Percentiles rank a stretch among this genome's conserved stretches.
These are phyloP conservation scores for Galagoides demidoff DNA, from an alignment of 2,797 vertebrate genomes.

Conservation along the genomic window DNA sequence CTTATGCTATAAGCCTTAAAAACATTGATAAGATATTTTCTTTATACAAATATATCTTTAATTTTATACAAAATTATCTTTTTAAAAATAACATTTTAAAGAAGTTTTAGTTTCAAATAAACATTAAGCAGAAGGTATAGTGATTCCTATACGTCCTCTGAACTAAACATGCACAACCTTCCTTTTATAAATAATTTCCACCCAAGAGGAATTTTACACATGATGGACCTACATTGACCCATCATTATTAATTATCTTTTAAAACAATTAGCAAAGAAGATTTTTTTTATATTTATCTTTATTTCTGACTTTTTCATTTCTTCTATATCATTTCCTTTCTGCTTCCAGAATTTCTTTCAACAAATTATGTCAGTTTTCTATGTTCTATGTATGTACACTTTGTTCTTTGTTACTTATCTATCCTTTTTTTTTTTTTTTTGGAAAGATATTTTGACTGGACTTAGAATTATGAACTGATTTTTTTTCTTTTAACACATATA, in stretches of 20 bases:
- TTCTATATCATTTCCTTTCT: neutral
- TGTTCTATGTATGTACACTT: neutral
- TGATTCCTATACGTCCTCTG: neutral
- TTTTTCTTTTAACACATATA: neutral
- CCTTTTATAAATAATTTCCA: neutral
- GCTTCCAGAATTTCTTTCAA: neutral
- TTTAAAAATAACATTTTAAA: neutral
- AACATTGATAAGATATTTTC: neutral
- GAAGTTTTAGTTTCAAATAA: neutral
- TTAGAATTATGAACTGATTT: neutral
- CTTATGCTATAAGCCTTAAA: neutral
- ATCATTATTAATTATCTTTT: neutral
- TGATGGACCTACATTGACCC: neutral
- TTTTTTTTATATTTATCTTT: neutral
- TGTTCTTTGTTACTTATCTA: neutral
- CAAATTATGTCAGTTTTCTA: neutral
- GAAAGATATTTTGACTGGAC: neutral
- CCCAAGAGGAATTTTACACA: neutral
- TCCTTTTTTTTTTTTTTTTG: neutral
- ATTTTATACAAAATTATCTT: neutral
- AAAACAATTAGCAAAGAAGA: neutral
- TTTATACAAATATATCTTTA: neutral
- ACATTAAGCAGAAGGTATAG: neutral
- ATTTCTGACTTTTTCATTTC: neutral
- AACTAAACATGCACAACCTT: too few relatives aligned